Conservation (phyloP, 2,888 invertebrate species). For the Megalurothrips usitatus region DNA sequence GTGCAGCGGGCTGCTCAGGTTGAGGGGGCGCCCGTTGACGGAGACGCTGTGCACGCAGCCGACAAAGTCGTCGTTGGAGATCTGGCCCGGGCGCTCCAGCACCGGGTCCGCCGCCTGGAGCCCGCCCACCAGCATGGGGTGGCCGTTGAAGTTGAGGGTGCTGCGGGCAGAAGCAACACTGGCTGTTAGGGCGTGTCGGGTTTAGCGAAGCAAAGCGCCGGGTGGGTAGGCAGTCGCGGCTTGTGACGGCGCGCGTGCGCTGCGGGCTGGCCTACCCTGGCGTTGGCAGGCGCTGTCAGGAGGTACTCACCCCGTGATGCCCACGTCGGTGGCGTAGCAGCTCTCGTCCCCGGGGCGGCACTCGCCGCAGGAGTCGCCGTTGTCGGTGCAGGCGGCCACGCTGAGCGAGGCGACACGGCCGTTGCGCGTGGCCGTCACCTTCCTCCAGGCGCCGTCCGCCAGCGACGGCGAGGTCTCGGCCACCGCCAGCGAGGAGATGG, state of each 20-base stretch:
- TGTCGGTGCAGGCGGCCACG: conserved; percentile 74
- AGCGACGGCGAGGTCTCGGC: conserved; percentile 60
- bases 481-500: conserved; percentile 75
- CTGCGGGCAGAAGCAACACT: conserved; percentile 49
- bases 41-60: conserved; percentile 90
- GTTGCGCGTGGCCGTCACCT: conserved; percentile 84
- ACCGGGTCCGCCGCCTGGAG: conserved; percentile 79
- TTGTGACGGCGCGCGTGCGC: no score
- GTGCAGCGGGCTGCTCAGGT: conserved; percentile 70
- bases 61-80: conserved; percentile 86
- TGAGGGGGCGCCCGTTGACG: conserved; percentile 78
- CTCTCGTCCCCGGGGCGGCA: conserved; percentile 75
- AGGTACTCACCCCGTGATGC: conserved; percentile 75
- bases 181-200: neutral
- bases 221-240: no score
- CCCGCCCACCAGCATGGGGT: conserved; percentile 81
- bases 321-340: conserved; percentile 81
- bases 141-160: conserved; percentile 85
- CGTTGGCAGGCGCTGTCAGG: neutral
- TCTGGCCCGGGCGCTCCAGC: conserved; percentile 81
- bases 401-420: conserved; percentile 82
- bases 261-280: no score
- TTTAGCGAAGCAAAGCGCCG: conserved; percentile 7
- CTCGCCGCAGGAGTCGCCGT: conserved; percentile 80
- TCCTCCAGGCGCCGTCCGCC: conserved; percentile 86